Evolutionary conservation across 2,797 vertebrate species (phyloP), one percentile per base, ranked within the genome.

Genomic region (Siniperca undulata): DNA sequence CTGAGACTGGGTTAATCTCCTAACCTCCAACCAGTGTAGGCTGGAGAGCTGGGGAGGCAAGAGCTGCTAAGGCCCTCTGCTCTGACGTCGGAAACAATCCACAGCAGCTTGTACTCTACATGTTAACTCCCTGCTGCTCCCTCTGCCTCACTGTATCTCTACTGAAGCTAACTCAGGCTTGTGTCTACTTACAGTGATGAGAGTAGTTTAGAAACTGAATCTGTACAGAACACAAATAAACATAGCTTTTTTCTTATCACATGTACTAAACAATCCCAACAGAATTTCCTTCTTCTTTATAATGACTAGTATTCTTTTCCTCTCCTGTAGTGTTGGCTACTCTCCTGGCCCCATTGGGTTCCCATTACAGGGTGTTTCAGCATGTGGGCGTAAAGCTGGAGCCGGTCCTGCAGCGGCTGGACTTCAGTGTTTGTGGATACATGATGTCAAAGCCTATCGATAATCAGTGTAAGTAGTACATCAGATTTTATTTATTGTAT

Each of bases 371-470:
- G 59, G 83, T 98, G 81, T 97, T 97, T 73, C 97, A 97, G 84
- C 95, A 92, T 84, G 73, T 95, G 56, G 96, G 84, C 36, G 78
- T 95, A 81, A 94, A 93, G 87, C 95, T 99, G 94, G 97, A 98
- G 92, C 98, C 98, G 9, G 96, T 95, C 92, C 96, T 99, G 95
- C 97, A 96, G 97, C 92, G 97, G 82, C 95, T 99, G 91, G 98
- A 98, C 90, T 99, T 99, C 95, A 97, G 98, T 9, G 91, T 96
- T 68, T 93, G 90, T 48, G 98, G 97, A 85, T 99, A 97, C 95
- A 96, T 99, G 97, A 97, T 96, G 94, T 96, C 96, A 50, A 97
- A 97, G 91, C 97, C 97, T 70, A 96, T 97, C 27, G 97, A 98
- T 60, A 97, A 97, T 79, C 98, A 97, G 61, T 75, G 98, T 99